These are phyloP conservation scores for Chirona hameri DNA, from an alignment of 2,888 invertebrate genomes.

Conservation along the genomic window DNA sequence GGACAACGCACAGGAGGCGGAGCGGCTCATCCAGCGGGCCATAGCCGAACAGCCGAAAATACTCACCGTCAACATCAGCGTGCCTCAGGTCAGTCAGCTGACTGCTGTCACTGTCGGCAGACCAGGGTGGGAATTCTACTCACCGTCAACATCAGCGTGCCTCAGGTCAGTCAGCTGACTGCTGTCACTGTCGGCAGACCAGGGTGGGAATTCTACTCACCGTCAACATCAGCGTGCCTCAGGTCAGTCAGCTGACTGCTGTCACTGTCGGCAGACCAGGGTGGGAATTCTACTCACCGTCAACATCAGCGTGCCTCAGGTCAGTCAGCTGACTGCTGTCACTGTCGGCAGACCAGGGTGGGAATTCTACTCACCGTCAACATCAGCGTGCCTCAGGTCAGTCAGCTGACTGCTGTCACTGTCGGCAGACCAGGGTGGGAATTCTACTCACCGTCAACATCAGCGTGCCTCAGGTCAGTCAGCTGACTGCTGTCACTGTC, in stretches of 20 bases:
- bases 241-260: too few species aligned
- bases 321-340: background rate
- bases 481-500: too few species aligned
- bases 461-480: too few species aligned
- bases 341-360: background rate
- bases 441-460: too few species aligned
- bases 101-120: too few species aligned
- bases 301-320: slow-evolving; percentile 13
- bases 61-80: slow-evolving; percentile 39
- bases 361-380: background rate
- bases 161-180: background rate
- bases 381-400: background rate
- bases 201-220: too few species aligned
- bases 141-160: background rate
- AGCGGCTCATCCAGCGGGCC: slow-evolving; percentile 64
- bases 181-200: too few species aligned
- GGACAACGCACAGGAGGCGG: slow-evolving; percentile 66
- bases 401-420: too few species aligned
- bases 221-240: too few species aligned
- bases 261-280: too few species aligned
- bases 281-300: slow-evolving; percentile 48
- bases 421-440: too few species aligned
- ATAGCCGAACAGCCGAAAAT: slow-evolving; percentile 64
- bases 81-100: background rate
- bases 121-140: too few species aligned